These are phyloP conservation scores for Hypomesus transpacificus DNA, from an alignment of 2,113 vertebrate species.

Conservation along the genomic window DNA sequence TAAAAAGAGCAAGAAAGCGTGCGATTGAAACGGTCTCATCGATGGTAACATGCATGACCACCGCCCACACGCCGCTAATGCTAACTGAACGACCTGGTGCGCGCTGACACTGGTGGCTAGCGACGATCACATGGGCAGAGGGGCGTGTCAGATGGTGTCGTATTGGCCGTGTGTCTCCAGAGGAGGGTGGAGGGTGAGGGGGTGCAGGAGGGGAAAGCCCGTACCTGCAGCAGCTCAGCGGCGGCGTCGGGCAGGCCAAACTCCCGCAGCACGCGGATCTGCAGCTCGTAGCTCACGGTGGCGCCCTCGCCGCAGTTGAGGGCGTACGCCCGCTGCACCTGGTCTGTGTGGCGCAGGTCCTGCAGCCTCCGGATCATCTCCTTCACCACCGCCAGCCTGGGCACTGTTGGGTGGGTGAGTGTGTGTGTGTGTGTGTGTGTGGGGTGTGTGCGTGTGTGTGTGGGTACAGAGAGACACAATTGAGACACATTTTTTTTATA, in stretches of 20 bases:
- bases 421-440: no score
- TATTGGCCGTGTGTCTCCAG: no score
- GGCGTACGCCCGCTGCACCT: slow-evolving; percentile 83
- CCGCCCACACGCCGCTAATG: not conserved
- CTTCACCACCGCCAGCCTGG: slow-evolving; percentile 74
- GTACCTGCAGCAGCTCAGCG: slow-evolving; percentile 84
- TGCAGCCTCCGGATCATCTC: slow-evolving; percentile 84
- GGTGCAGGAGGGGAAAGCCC: not conserved
- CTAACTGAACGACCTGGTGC: no score
- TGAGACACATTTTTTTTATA: no score
- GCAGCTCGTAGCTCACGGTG: slow-evolving; percentile 85
- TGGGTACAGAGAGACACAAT: not conserved
- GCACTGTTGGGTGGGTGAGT: slow-evolving; percentile 64
- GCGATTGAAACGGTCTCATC: not conserved
- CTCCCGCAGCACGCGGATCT: slow-evolving; percentile 83
- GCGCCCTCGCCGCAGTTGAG: slow-evolving; percentile 85
- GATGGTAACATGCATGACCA: not conserved
- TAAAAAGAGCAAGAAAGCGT: not conserved
- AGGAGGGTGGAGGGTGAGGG: no score
- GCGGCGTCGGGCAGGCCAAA: slow-evolving; percentile 82
- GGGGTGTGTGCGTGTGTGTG: no score
- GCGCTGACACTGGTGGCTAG: not conserved
- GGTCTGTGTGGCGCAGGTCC: slow-evolving; percentile 81
- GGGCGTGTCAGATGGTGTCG: not conserved
- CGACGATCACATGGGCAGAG: not conserved